phyloP scores from a whole-genome alignment of 2,113 vertebrate genomes.

The Sinocyclocheilus grahami region DNA sequence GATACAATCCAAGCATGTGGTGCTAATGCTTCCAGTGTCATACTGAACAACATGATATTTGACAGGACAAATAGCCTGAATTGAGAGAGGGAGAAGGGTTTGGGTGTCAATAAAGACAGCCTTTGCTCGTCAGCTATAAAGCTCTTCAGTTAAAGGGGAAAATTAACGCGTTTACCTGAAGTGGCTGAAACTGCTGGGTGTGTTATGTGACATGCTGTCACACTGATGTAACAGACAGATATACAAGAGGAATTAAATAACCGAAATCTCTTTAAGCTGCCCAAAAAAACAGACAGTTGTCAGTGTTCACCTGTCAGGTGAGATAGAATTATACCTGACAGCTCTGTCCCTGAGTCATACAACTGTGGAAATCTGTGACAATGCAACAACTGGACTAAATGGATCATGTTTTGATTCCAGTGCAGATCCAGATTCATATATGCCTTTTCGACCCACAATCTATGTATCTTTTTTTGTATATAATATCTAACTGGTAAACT shows the following conservation, averaged over 20 bases:
- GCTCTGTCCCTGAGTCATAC: constrained; percentile 1
- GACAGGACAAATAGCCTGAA: constrained; percentile 19
- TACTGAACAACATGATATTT: constrained; percentile 23
- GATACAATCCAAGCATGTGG: constrained; percentile 45
- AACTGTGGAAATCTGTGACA: neutral
- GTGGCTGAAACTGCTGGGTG: constrained; percentile 22
- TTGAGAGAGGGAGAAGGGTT: constrained; percentile 20
- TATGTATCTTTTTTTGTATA: no score
- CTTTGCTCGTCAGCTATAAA: constrained; percentile 42
- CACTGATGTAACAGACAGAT: neutral
- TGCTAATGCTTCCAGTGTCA: constrained; percentile 16
- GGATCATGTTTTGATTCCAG: neutral
- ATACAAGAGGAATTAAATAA: constrained; percentile 28
- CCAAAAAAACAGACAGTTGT: constrained; percentile 10
- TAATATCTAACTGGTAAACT: no score
- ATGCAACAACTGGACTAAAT: neutral
- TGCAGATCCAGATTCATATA: neutral
- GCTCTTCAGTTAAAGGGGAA: constrained; percentile 58
- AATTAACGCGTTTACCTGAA: constrained; percentile 61
- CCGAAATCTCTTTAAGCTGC: constrained; percentile 26
- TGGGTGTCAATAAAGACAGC: constrained; percentile 31
- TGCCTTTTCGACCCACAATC: neutral
- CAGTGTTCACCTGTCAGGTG: constrained; percentile 20
- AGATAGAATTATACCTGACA: neutral
- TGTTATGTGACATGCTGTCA: neutral